phyloP scores from a whole-genome alignment of 2,113 vertebrate genomes.

The Cacatua alba region DNA sequence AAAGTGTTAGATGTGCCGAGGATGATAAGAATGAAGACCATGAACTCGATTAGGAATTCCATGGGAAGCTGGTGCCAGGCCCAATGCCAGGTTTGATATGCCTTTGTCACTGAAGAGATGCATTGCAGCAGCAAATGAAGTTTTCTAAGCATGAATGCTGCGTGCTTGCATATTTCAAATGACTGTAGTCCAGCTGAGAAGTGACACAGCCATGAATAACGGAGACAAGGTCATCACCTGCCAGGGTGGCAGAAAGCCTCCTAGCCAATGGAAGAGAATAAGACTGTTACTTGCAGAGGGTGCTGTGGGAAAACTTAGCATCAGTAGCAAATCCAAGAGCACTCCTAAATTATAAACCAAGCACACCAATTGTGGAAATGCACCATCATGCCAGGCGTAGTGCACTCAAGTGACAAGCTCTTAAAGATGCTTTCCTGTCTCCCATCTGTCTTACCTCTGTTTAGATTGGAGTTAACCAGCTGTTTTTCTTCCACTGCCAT shows the following conservation, averaged over 20 bases:
- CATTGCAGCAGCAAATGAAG: slow-evolving; percentile 51
- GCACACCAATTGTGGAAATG: not conserved
- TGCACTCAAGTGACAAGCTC: not conserved
- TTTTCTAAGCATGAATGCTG: slow-evolving; percentile 53
- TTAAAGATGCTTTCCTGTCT: not conserved
- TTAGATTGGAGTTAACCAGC: not conserved
- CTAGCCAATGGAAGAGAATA: not conserved
- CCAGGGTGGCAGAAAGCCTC: not conserved
- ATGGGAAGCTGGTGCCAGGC: slow-evolving; percentile 39
- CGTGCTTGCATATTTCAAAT: slow-evolving; percentile 33
- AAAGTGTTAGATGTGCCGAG: not conserved
- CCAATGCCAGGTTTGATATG: slow-evolving; percentile 41
- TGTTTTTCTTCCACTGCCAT: not conserved
- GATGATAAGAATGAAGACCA: slow-evolving; percentile 23
- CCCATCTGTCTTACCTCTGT: not conserved
- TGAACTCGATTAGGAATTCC: slow-evolving; percentile 44
- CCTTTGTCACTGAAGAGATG: slow-evolving; percentile 56
- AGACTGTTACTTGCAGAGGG: not conserved
- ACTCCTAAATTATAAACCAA: not conserved
- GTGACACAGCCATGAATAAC: slow-evolving; percentile 33
- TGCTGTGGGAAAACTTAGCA: not conserved
- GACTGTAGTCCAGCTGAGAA: slow-evolving; percentile 53
- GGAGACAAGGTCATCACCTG: slow-evolving; percentile 45
- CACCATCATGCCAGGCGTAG: not conserved
- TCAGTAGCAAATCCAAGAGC: not conserved